Evolutionary conservation across 2,888 invertebrate species (phyloP).

Genomic region (Taphrorychus bicolor): DNA sequence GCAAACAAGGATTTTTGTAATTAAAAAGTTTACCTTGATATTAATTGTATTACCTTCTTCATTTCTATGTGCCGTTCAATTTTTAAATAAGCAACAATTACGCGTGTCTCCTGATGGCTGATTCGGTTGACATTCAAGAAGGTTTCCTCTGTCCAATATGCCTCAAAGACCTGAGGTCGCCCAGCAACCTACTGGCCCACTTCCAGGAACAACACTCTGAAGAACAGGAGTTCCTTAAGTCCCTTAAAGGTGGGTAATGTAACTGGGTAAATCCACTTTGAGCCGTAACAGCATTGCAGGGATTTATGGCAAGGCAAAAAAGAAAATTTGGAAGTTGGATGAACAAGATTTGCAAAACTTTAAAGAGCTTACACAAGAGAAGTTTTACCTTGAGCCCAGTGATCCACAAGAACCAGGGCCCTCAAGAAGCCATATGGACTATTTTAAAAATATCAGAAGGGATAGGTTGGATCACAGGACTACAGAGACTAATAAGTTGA

Average conservation of each 20-base stretch:
- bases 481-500: slow-evolving; percentile 92
- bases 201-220: slow-evolving; percentile 90
- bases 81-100: too few species aligned
- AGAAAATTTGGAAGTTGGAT: slow-evolving; percentile 80
- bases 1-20: too few species aligned
- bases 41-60: too few species aligned
- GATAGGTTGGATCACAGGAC: slow-evolving; percentile 84
- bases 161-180: slow-evolving; percentile 86
- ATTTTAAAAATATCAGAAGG: slow-evolving; percentile 74
- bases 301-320: slow-evolving; percentile 88
- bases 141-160: slow-evolving; percentile 97
- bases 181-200: slow-evolving; percentile 82
- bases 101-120: too few species aligned
- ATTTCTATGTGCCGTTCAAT: too few species aligned
- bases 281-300: slow-evolving; percentile 54
- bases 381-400: slow-evolving; percentile 60
- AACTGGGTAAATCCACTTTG: not conserved
- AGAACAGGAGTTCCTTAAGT: slow-evolving; percentile 82
- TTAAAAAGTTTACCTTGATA: too few species aligned
- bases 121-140: slow-evolving; percentile 69
- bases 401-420: slow-evolving; percentile 73
- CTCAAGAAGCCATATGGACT: slow-evolving; percentile 72
- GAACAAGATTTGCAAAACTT: slow-evolving; percentile 70
- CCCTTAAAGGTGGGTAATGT: slow-evolving; percentile 71
- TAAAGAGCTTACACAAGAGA: slow-evolving; percentile 57